Evolutionary conservation across 2,797 vertebrate genomes (phyloP), one percentile per base, ranked within the genome.

Genomic region (Halcyon smyrnensis): DNA sequence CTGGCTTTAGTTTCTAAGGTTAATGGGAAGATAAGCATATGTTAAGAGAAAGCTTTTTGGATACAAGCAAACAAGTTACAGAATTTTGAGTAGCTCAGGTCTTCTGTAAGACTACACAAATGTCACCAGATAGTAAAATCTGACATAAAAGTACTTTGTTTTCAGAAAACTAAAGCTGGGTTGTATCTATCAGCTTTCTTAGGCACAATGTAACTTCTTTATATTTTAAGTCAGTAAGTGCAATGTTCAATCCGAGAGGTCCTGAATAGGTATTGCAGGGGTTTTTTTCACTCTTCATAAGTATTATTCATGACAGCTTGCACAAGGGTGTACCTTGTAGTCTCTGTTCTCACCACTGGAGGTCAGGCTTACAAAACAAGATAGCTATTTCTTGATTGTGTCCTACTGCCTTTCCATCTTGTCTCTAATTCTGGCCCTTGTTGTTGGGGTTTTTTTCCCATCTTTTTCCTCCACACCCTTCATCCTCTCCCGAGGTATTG

Each of bases 21-120:
- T 25, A 65, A 60, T 65, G 30, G 27, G 41, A 77, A 71, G 53
- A 15, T 54, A 71, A 67, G 28, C 32, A 7, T 25, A 48, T 19
- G 27, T 21, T 54, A 70, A 77, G 41, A 48, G 28, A 80, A 53
- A 75, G 30, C 15, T 76, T 65, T 28, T 17, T 67, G 54, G 28
- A 18, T 39, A 21, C 14, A 67, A 43, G 36, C 11, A 9, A 30
- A 60, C 0, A 1, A 60, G 32, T 71, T 54, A 48, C 0, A 1
- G 39, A 67, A 25, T 77, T 85, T n/a, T 14, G 17, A 5, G 41
- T 50, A 34, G 43, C 34, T 74, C 28, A 30, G n/a, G 69, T n/a
- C 34, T 84, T 84, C 14, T 48, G 12, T 43, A 65, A 25, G 39
- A 43, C 57, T 80, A 41, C 15, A 20, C 8, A 50, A 15, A 43